Evolutionary conservation across 2,888 invertebrate genomes (phyloP).

Genomic region (Linyphia triangularis): DNA sequence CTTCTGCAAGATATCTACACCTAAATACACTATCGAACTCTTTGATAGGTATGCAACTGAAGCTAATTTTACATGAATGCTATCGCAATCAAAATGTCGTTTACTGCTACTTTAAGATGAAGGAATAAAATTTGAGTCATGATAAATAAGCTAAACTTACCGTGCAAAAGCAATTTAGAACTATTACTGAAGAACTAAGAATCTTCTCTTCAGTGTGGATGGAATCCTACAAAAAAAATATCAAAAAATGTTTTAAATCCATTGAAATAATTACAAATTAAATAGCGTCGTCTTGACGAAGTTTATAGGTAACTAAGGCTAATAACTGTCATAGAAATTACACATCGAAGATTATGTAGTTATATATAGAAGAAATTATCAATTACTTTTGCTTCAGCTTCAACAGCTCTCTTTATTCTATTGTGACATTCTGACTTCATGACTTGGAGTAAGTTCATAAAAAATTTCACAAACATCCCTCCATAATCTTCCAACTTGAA

Average conservation of each 20-base stretch:
- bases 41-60: no score
- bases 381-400: constrained; percentile 44
- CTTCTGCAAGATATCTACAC: no score
- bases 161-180: constrained; percentile 68
- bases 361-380: background rate
- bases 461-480: constrained; percentile 36
- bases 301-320: no score
- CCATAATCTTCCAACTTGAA: constrained; percentile 34
- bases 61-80: no score
- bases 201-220: constrained; percentile 43
- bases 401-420: constrained; percentile 61
- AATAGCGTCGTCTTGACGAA: no score
- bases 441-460: constrained; percentile 63
- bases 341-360: no score
- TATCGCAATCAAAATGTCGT: no score
- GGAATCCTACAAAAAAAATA: constrained; percentile 41
- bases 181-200: constrained; percentile 64
- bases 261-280: background rate
- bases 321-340: no score
- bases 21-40: no score
- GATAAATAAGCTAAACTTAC: constrained; percentile 35
- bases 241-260: background rate
- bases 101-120: no score
- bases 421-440: constrained; percentile 59
- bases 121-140: background rate